Conservation (phyloP, 2,888 invertebrate genomes). For the Eledona agricola region DNA sequence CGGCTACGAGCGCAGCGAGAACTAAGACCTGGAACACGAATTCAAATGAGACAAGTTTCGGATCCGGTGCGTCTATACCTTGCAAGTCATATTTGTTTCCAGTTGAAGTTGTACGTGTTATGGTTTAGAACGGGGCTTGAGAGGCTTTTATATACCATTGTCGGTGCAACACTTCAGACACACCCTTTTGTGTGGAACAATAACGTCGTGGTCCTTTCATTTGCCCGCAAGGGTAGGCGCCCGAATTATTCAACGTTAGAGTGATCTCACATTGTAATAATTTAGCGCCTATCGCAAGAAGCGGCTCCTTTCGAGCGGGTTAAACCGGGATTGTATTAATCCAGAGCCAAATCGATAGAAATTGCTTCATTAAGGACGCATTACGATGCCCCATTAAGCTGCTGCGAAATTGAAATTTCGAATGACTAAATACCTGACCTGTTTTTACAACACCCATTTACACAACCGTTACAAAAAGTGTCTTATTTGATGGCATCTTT, state of each 20-base stretch:
- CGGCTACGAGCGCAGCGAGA: constrained; percentile 27
- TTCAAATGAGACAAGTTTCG: no score
- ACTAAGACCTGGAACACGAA: constrained; percentile 30
- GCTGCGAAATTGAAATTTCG: constrained; percentile 1
- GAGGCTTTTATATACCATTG: constrained; percentile 37
- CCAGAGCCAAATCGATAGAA: constrained; percentile 7
- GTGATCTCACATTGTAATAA: constrained; percentile 32
- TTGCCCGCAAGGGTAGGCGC: constrained; percentile 29
- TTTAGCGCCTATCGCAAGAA: constrained; percentile 15
- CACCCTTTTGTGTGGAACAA: constrained; percentile 36
- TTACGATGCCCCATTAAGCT: constrained; percentile 6
- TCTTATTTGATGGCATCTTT: no score
- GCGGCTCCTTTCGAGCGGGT: constrained; percentile 12
- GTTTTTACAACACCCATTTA: no score
- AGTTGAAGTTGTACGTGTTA: constrained; percentile 21
- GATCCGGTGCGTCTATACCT: no score
- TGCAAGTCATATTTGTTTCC: constrained; percentile 42
- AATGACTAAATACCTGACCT: background rate
- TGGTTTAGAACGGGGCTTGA: constrained; percentile 15
- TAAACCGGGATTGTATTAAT: constrained; percentile 17
- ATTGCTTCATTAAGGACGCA: constrained; percentile 9
- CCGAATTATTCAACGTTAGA: constrained; percentile 34
- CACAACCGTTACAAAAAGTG: background rate
- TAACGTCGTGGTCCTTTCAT: constrained; percentile 32
- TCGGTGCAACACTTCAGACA: constrained; percentile 39